These are phyloP conservation scores for Bombyx huttoni DNA, from an alignment of 2,888 invertebrate species.

Conservation along the genomic window DNA sequence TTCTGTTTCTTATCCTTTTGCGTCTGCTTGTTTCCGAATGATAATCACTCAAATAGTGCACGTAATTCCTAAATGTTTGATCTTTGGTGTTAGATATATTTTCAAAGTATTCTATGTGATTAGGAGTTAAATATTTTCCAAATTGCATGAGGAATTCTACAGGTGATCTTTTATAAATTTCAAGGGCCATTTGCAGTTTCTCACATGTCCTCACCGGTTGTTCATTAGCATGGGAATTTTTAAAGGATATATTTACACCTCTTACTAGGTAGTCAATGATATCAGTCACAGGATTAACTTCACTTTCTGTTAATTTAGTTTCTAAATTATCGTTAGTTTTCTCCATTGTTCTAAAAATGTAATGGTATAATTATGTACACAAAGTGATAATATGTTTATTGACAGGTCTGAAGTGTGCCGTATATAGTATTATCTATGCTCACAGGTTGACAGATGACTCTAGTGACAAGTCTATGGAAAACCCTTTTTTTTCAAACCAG, in stretches of 20 bases:
- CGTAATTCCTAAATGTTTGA: slow-evolving; percentile 75
- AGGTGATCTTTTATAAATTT: slow-evolving; percentile 76
- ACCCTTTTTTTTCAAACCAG: no score
- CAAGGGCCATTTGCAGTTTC: slow-evolving; percentile 78
- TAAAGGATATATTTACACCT: slow-evolving; percentile 78
- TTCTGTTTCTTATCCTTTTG: slow-evolving; percentile 80
- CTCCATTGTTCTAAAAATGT: not conserved
- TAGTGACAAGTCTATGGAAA: no score
- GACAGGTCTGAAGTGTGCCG: no score
- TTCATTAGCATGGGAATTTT: slow-evolving; percentile 86
- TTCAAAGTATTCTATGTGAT: slow-evolving; percentile 81
- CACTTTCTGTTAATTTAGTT: slow-evolving; percentile 12
- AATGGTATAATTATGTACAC: no score
- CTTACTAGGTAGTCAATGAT: slow-evolving; percentile 75
- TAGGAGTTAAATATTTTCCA: slow-evolving; percentile 77
- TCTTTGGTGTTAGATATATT: slow-evolving; percentile 30
- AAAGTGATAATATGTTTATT: no score
- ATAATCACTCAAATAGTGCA: slow-evolving; percentile 74
- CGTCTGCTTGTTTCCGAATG: slow-evolving; percentile 62
- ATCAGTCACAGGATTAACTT: slow-evolving; percentile 55
- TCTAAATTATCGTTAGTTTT: not conserved
- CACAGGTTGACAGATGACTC: no score
- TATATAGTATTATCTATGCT: no score
- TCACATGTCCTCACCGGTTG: slow-evolving; percentile 79
- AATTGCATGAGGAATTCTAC: slow-evolving; percentile 83